Evolutionary conservation across 1,140 invertebrate genomes (phyloP).

Genomic region (Macrobrachium nipponense): DNA sequence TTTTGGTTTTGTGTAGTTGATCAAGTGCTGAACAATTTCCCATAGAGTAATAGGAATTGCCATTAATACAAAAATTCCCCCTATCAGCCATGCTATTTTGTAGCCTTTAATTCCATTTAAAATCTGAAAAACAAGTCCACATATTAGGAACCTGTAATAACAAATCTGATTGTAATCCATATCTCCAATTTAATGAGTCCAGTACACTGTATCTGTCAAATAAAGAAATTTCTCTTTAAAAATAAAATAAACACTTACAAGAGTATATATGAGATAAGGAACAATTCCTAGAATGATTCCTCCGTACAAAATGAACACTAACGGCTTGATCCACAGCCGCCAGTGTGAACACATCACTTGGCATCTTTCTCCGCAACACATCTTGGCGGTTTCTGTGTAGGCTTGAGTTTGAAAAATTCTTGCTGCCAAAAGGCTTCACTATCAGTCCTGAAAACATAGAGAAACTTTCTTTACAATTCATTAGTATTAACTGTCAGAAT

Average conservation of each 20-base stretch:
- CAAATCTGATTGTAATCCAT: background rate
- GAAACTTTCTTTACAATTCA: background rate
- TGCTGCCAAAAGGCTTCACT: background rate
- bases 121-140: constrained; percentile 26
- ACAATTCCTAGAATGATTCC: constrained; percentile 85
- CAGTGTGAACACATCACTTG: constrained; percentile 72
- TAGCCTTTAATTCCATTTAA: constrained; percentile 47
- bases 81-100: constrained; percentile 78
- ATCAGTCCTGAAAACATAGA: background rate
- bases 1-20: constrained; percentile 92
- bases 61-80: constrained; percentile 89
- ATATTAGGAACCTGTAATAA: background rate
- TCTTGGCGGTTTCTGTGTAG: constrained; percentile 5
- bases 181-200: background rate
- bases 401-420: background rate
- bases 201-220: background rate
- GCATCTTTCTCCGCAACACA: constrained; percentile 54
- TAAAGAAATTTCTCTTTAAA: background rate
- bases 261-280: constrained; percentile 81
- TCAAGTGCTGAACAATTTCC: constrained; percentile 93
- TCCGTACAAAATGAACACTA: constrained; percentile 83
- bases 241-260: constrained; percentile 66
- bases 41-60: constrained; percentile 93
- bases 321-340: constrained; percentile 89
- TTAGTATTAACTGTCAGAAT: too few species aligned